These are phyloP conservation scores for Sepiola atlantica DNA, from an alignment of 2,888 invertebrate genomes.

Conservation along the genomic window DNA sequence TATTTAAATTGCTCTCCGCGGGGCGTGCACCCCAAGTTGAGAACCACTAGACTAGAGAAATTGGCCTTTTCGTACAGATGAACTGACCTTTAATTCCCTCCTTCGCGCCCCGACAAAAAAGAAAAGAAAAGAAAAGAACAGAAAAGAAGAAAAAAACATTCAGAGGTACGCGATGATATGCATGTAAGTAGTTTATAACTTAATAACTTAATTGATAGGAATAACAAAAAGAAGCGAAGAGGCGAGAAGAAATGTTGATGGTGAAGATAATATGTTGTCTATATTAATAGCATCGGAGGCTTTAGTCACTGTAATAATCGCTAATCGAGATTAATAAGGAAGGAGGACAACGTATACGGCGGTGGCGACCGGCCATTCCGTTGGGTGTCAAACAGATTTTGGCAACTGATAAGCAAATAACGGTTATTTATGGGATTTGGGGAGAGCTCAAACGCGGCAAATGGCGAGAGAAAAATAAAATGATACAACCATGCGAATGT, in stretches of 20 bases:
- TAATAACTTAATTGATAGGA: background rate
- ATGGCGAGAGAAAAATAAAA: background rate
- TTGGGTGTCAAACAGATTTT: conserved; percentile 32
- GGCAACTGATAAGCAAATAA: background rate
- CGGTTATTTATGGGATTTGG: background rate
- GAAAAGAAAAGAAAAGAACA: background rate
- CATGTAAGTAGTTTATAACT: background rate
- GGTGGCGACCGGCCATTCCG: background rate
- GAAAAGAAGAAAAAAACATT: no score
- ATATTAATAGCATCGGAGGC: background rate
- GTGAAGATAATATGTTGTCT: background rate
- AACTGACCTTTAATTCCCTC: background rate
- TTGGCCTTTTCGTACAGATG: background rate
- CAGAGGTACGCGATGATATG: background rate
- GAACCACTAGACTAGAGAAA: no score
- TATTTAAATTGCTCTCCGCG: no score
- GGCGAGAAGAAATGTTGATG: background rate
- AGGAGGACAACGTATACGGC: background rate
- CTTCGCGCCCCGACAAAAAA: no score
- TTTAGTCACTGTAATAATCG: conserved; percentile 8
- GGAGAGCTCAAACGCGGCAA: background rate
- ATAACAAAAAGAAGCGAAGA: background rate
- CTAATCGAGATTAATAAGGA: background rate
- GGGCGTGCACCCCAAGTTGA: no score
- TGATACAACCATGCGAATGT: background rate